These are phyloP conservation scores for Lathronympha strigana DNA, from an alignment of 2,888 invertebrate genomes.

Conservation along the genomic window DNA sequence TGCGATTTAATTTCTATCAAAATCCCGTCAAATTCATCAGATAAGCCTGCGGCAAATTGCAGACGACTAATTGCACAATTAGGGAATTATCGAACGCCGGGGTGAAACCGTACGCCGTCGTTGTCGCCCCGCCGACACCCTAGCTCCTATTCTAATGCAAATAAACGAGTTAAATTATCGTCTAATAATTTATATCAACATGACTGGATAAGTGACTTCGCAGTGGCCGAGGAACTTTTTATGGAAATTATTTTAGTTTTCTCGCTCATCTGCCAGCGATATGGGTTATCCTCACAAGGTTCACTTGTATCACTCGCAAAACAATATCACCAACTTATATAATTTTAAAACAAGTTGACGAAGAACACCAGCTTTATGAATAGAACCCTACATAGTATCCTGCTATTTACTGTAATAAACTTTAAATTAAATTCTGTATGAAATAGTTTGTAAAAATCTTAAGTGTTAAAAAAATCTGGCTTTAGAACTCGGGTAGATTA, in stretches of 20 bases:
- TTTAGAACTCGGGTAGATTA: neutral
- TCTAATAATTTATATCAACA: conserved; percentile 32
- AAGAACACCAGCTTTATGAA: too few relatives aligned
- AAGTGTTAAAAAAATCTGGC: too few relatives aligned
- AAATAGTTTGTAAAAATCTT: too few relatives aligned
- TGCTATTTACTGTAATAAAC: too few relatives aligned
- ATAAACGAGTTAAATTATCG: conserved; percentile 62
- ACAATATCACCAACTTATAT: too few relatives aligned
- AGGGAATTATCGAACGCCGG: conserved; percentile 79
- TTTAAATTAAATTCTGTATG: too few relatives aligned
- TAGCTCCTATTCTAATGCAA: conserved; percentile 70
- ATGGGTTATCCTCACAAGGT: too few relatives aligned
- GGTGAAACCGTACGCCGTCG: conserved; percentile 70
- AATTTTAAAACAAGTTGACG: too few relatives aligned
- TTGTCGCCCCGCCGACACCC: conserved; percentile 47
- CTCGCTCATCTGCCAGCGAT: neutral
- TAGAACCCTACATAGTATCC: too few relatives aligned
- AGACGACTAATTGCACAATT: conserved; percentile 78
- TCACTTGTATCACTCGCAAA: too few relatives aligned
- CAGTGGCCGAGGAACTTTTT: conserved; percentile 49
- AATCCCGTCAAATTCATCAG: conserved; percentile 29
- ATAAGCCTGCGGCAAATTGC: conserved; percentile 71
- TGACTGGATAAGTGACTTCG: conserved; percentile 70
- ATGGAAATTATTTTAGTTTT: neutral
- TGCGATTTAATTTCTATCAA: conserved; percentile 13